Evolutionary conservation across 2,113 vertebrate genomes (phyloP), one percentile per base, ranked within the genome.

Genomic region (Microcebus ravelobensis): DNA sequence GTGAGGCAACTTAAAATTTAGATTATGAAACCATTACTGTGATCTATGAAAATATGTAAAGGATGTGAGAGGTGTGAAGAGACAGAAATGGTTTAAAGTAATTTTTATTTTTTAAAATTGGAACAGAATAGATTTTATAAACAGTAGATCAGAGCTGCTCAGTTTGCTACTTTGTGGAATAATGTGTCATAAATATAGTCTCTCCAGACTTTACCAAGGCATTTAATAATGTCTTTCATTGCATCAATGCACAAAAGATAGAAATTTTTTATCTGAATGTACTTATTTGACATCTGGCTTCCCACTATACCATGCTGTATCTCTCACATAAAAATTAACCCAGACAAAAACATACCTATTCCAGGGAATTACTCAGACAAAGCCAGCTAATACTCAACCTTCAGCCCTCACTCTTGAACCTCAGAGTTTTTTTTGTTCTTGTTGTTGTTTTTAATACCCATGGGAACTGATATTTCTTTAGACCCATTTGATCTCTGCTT

Each of bases 221-320:
- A 84, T 84, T 77, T 61, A 93, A 92, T 76, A 87, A 71, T 52
- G 48, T 77, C n/a, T 55, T 95, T 82, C 61, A 89, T 52, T 84
- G 11, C 23, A 77, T 59, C 50, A 77, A 84, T 59, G 52, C 12
- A 84, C 29, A 93, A 93, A 74, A 79, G 57, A 7, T 76, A 45
- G 9, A 70, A 20, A 74, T 9, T n/a, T 50, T 82, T 76, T 70
- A 68, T 70, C 5, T 77, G 25, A 57, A 42, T 84, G n/a, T 61
- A 59, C n/a, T 8, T 50, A 77, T 50, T 77, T 84, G 79, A 84
- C 18, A 77, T 63, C 29, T 79, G 39, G 14, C 21, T 90, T 36
- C 6, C 27, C n/a, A 23, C 29, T 71, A 36, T 63, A 61, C 45
- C 6, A 61, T 29, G 25, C 11, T 77, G 6, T 42, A 89, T 39